Conservation (phyloP, 2,113 vertebrate species). For the Callithrix jacchus region DNA sequence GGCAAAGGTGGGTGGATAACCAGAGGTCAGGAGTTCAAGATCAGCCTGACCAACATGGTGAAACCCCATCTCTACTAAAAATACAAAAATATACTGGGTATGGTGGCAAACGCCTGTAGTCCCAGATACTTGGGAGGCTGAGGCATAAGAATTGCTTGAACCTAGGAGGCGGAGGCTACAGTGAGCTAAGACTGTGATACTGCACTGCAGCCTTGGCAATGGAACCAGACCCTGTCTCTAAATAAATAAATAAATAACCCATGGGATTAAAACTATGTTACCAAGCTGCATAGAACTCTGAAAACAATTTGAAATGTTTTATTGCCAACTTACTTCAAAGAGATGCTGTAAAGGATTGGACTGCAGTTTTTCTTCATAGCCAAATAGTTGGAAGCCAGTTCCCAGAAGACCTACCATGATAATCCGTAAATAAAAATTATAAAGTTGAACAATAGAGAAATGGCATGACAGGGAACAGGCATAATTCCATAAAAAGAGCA, state of each 20-base stretch:
- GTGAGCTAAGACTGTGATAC: too few species aligned
- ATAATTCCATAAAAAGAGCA: not conserved
- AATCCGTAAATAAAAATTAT: slow-evolving; percentile 49
- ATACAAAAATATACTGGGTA: too few species aligned
- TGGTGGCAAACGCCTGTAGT: too few species aligned
- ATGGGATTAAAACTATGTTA: slow-evolving; percentile 6
- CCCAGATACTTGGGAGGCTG: too few species aligned
- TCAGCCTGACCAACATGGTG: too few species aligned
- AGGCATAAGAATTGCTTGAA: too few species aligned
- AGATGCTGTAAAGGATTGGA: slow-evolving; percentile 94
- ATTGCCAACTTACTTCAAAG: slow-evolving; percentile 90
- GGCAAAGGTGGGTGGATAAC: too few species aligned
- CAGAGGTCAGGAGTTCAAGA: too few species aligned
- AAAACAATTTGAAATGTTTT: slow-evolving; percentile 35
- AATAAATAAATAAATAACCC: not conserved
- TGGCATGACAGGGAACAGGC: slow-evolving; percentile 26
- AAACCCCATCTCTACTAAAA: too few species aligned
- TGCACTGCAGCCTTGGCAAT: too few species aligned
- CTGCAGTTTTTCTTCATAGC: slow-evolving; percentile 90
- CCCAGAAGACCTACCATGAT: slow-evolving; percentile 91
- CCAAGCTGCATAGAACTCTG: not conserved
- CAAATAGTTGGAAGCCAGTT: slow-evolving; percentile 91
- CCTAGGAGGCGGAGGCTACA: too few species aligned
- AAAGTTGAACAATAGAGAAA: slow-evolving; percentile 36
- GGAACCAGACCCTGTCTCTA: too few species aligned